Base-by-base conservation (phyloP, 2,888 invertebrate genomes). In the Coremacera marginata region DNA sequence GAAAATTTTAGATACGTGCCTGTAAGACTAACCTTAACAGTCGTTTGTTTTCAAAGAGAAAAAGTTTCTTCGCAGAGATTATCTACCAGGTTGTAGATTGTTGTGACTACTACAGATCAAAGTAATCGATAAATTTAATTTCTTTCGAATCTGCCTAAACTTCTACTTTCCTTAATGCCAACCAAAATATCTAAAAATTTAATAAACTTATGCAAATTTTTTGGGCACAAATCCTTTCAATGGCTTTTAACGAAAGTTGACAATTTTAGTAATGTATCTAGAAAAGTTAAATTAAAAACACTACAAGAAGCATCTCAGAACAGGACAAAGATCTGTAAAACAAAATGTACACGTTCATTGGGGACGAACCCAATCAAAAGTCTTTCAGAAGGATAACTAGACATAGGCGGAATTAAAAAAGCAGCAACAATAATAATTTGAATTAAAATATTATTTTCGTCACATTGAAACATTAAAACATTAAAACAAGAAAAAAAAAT, bases 211-310 rank as follows among this genome's bases (percentile, higher is more conserved):
- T 81, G 79, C 78, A 79, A 81, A 79, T 79, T 78, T 71, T 27
- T 11, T 75, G 79, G 70, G 76, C 74, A 67, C 77, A 78, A 80
- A 80, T 80, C 80, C 79, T 81, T 80, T 80, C 80, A 75, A 73
- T 75, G 80, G 77, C 74, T 78, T 72, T 68, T 60, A 76, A 14
- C 72, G 70, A 75, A 73, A 77, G 44, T 68, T 71, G 60, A 60
- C 70, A 72, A 77, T 73, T 57, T 73, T 57, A 73, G 68, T 68
- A 72, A 60, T 72, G 51, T 74, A 55, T 44, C 8, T 75, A 71
- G 75, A 73, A 75, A 62, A 70, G 63, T 68, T 77, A 65, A 67
- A 67, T 74, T 67, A 74, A 65, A 74, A 70, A 2, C 62, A 44
- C 19, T 60, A 72, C 62, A 55, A 62, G 65, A 62, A 65, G 67